Percentiles rank a stretch among this genome's conserved stretches.
These are phyloP conservation scores for Phallusia fumigata DNA, from an alignment of 23 tunicate genomes.

Conservation along the genomic window DNA sequence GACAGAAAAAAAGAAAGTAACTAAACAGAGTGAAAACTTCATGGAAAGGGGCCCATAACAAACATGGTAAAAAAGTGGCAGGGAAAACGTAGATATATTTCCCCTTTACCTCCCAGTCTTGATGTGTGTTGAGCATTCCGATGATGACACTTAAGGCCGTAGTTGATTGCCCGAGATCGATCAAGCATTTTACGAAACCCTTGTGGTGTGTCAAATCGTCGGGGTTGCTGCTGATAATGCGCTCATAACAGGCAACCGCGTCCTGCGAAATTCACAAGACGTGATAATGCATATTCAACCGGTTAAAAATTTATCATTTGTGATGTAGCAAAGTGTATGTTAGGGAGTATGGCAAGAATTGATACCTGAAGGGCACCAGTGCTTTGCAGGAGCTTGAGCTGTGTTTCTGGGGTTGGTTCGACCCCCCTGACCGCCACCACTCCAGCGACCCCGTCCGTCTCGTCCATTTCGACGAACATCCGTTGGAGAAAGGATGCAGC, in stretches of 20 bases:
- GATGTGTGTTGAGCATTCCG: constrained; percentile 48
- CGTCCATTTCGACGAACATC: constrained; percentile 78
- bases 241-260: constrained; percentile 82
- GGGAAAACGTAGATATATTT: too few relatives aligned
- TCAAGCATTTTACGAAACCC: constrained; percentile 73
- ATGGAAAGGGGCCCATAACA: too few relatives aligned
- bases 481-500: constrained; percentile 68
- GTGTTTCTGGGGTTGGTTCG: constrained; percentile 63
- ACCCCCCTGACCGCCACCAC: constrained; percentile 61
- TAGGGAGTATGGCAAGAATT: too few relatives aligned
- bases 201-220: constrained; percentile 35
- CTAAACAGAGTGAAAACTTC: too few relatives aligned
- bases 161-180: constrained; percentile 79
- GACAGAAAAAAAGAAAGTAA: too few relatives aligned
- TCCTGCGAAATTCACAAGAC: constrained; percentile 32
- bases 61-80: too few relatives aligned
- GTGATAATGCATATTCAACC: too few relatives aligned
- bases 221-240: constrained; percentile 45
- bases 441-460: constrained; percentile 89
- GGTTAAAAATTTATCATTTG: too few relatives aligned
- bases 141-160: constrained; percentile 63
- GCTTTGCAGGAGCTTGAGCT: constrained; percentile 69
- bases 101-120: constrained; percentile 61
- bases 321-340: too few relatives aligned
- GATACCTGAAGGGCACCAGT: constrained; percentile 86